Base-by-base conservation (phyloP, 2,113 vertebrate genomes). In the Pteruthius melanotis region DNA sequence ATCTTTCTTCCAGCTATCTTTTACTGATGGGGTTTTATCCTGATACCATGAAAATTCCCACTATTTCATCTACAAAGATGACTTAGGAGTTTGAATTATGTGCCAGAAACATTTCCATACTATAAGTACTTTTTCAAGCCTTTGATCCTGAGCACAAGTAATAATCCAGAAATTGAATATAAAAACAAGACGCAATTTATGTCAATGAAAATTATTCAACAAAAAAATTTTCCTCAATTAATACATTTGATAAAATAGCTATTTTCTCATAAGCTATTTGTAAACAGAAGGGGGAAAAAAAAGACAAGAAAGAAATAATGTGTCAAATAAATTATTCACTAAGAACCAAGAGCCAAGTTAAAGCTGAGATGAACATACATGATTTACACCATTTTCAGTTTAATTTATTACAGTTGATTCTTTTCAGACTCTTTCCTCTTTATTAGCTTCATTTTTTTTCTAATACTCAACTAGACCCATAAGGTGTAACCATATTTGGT, bases 231-330 rank as follows among this genome's bases (percentile, higher is more conserved):
- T 91, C 2, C n/a, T 33, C 33, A 82, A 49, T 82, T 45, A 76
- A 65, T 72, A 40, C 4, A 56, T 82, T 85, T 86, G 30, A 81
- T 56, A 11, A 88, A 81, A 84, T 2, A 76, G 10, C 5, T 70
- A 22, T 70, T 69, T 83, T 75, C 64, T 78, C 70, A 63, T 30
- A 61, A 61, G 35, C 5, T 83, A 44, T 70, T 86, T 92, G 23
- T 15, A 18, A 90, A 70, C 5, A 50, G 33, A 86, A 50, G 5
- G 2, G 7, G 8, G 0, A 1, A 2, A 21, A 21, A 26, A 44
- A 31, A 50, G 13, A 47, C 42, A 70, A 65, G 3, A 37, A 69
- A 57, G 35, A 75, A 78, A 81, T 7, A 78, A 75, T 24, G 5
- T 42, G 11, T 42, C 52, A 87, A 53, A 86, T 65, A 94, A 92